Percentiles rank a stretch among this genome's conserved stretches.
These are phyloP conservation scores for Diabrotica virgifera DNA, from an alignment of 1,140 invertebrate species.

Conservation along the genomic window DNA sequence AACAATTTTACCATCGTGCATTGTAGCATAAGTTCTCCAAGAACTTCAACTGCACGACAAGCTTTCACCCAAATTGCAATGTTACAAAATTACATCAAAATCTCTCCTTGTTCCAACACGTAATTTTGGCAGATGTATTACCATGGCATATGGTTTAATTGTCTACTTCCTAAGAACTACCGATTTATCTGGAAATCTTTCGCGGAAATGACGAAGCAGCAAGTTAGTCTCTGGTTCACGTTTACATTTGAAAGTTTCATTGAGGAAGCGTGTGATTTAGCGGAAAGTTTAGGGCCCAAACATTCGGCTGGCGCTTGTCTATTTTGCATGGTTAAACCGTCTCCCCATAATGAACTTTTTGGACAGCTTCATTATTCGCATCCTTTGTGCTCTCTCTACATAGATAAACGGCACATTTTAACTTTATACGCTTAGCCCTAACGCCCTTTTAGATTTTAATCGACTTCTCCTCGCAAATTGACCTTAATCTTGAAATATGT, in stretches of 20 bases:
- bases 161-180: neutral
- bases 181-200: neutral
- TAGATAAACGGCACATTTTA: conserved; percentile 2
- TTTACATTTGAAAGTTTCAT: neutral
- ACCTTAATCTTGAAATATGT: neutral
- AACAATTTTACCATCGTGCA: too few species aligned
- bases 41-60: too few species aligned
- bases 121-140: neutral
- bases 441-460: neutral
- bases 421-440: neutral
- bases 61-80: too few species aligned
- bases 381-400: conserved; percentile 1
- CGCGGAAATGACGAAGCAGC: neutral
- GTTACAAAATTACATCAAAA: too few species aligned
- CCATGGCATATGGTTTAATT: neutral
- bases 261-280: neutral
- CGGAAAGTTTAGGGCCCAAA: neutral
- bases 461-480: neutral
- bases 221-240: neutral
- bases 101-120: neutral
- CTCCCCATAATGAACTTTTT: neutral
- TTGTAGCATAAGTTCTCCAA: too few species aligned
- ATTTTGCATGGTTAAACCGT: neutral
- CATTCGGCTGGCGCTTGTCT: neutral
- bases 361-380: neutral